Evolutionary conservation across 1,140 invertebrate genomes (phyloP).

Genomic region (Euglossa dilemma): DNA sequence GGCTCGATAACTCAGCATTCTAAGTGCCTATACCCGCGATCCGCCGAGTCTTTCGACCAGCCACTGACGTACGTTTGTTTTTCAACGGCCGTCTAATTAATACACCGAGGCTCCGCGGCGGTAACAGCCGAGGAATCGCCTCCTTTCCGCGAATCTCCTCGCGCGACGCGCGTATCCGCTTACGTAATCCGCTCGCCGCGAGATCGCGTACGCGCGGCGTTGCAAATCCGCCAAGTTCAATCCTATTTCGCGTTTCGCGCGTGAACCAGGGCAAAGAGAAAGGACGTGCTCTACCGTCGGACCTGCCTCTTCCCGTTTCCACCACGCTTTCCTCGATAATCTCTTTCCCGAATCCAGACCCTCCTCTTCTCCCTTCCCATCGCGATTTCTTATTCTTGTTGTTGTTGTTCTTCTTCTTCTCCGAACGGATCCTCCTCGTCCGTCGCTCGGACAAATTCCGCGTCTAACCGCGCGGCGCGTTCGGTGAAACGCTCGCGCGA

Average conservation of each 20-base stretch:
- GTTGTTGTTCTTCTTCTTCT: too few relatives aligned
- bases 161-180: not conserved
- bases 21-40: not conserved
- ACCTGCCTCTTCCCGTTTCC: not conserved
- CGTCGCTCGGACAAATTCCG: not conserved
- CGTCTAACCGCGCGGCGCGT: not conserved
- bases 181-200: not conserved
- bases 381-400: not conserved
- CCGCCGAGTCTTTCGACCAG: not conserved
- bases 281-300: conserved; percentile 20
- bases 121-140: not conserved
- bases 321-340: not conserved
- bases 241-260: not conserved
- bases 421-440: not conserved
- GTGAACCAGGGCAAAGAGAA: not conserved
- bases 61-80: not conserved
- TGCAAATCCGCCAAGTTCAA: not conserved
- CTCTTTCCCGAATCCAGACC: not conserved
- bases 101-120: not conserved
- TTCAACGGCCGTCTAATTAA: conserved; percentile 8
- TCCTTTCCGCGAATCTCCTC: not conserved
- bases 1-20: conserved; percentile 19
- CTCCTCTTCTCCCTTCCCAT: not conserved
- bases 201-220: not conserved
- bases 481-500: too few relatives aligned